phyloP scores from a whole-genome alignment of 2,113 vertebrate genomes.

The Emydocephalus ijimae region DNA sequence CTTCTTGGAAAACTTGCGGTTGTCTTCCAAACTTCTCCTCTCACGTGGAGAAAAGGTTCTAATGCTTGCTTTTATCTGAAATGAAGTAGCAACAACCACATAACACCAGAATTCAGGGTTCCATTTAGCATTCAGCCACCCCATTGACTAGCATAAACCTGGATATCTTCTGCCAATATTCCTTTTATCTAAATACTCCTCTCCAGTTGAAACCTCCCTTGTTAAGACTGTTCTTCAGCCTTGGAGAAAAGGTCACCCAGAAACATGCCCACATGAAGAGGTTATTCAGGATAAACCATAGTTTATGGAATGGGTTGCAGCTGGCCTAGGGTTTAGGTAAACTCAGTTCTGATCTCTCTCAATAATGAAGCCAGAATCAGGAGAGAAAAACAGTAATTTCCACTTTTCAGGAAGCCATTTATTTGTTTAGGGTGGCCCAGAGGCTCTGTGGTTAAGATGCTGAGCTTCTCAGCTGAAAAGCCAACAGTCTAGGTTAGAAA shows the following conservation, averaged over 20 bases:
- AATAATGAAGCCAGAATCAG: not conserved
- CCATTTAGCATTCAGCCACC: not conserved
- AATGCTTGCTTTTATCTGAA: slow-evolving; percentile 85
- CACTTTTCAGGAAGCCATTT: not conserved
- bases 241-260: not conserved
- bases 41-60: slow-evolving; percentile 86
- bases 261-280: not conserved
- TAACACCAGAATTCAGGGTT: not conserved
- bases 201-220: not conserved
- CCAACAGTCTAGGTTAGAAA: no score
- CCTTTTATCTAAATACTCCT: not conserved
- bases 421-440: not conserved
- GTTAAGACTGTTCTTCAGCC: not conserved
- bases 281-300: not conserved
- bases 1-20: slow-evolving; percentile 93
- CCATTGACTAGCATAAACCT: not conserved
- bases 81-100: slow-evolving; percentile 4
- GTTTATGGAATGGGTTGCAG: not conserved
- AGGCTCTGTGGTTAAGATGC: no score
- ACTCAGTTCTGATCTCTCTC: not conserved
- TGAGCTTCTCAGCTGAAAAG: no score
- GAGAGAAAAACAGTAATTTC: not conserved
- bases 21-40: slow-evolving; percentile 81
- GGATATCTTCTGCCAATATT: not conserved
- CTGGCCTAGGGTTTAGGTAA: not conserved